Evolutionary conservation across 30 jellyfish, hydroid and myxozoan genomes (phyloP).

Genomic region (Aurelia coerulea): DNA sequence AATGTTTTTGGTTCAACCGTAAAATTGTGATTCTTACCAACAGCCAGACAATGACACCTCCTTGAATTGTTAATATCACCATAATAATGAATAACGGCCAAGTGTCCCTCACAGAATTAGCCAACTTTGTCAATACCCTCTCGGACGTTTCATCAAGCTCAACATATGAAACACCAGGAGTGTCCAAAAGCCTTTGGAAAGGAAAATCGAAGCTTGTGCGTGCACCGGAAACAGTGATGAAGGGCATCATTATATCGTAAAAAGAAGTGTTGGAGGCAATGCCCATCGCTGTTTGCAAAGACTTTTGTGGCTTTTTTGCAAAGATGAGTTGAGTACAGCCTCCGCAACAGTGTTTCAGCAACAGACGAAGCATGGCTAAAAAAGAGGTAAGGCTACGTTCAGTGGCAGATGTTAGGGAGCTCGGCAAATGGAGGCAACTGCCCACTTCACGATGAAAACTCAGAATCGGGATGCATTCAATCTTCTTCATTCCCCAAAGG

Average conservation of each 20-base stretch:
- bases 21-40: slow-evolving; percentile 4
- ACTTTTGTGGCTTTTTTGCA: neutral
- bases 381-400: neutral
- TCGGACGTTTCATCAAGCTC: slow-evolving; percentile 26
- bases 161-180: slow-evolving; percentile 28
- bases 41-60: slow-evolving; percentile 54
- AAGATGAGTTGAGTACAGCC: slow-evolving; percentile 10
- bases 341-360: slow-evolving; percentile 17
- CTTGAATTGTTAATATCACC: slow-evolving; percentile 25
- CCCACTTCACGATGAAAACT: too few species aligned
- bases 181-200: slow-evolving; percentile 10
- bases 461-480: too few species aligned
- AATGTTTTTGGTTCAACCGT: too few species aligned
- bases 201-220: neutral
- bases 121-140: neutral
- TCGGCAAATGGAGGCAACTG: too few species aligned
- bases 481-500: too few species aligned
- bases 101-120: slow-evolving; percentile 1
- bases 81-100: slow-evolving; percentile 46
- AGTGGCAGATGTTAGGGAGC: too few species aligned
- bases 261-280: neutral
- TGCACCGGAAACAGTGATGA: neutral
- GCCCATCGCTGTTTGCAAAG: neutral
- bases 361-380: slow-evolving; percentile 11
- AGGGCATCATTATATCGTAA: slow-evolving; percentile 44